These are phyloP conservation scores for Polymixis flavicincta DNA, from an alignment of 2,888 invertebrate genomes.

Conservation along the genomic window DNA sequence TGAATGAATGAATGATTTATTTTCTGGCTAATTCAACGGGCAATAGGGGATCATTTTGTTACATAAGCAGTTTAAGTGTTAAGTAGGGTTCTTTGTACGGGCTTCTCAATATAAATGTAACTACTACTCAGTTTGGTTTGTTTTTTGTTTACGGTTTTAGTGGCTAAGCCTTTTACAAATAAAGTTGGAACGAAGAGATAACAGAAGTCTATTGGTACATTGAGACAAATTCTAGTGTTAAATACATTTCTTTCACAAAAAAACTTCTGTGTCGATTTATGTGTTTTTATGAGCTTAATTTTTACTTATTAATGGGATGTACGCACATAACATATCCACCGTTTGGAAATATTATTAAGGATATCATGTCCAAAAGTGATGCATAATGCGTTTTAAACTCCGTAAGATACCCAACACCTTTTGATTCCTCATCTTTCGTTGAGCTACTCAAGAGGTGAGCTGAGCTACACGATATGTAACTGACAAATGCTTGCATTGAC, in stretches of 20 bases:
- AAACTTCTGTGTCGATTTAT: too few species aligned
- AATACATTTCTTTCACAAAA: background rate
- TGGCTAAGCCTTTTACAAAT: background rate
- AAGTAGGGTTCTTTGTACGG: slow-evolving; percentile 27
- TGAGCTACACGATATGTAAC: too few species aligned
- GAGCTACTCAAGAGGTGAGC: too few species aligned
- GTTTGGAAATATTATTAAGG: too few species aligned
- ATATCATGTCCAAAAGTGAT: background rate
- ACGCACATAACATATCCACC: too few species aligned
- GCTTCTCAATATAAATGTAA: slow-evolving; percentile 4
- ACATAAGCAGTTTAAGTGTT: slow-evolving; percentile 54
- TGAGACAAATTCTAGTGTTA: background rate
- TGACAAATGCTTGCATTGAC: too few species aligned
- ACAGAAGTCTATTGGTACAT: background rate
- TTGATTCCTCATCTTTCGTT: background rate
- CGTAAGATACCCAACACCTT: background rate
- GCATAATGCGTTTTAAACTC: background rate
- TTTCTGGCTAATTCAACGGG: slow-evolving; percentile 55
- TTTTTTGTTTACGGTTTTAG: slow-evolving; percentile 1
- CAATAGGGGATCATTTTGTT: slow-evolving; percentile 49
- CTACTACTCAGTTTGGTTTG: background rate
- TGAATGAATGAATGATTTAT: slow-evolving; percentile 68
- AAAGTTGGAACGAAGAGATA: background rate
- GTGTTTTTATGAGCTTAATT: background rate
- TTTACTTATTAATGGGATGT: background rate